These are phyloP conservation scores for Ptychodera flava DNA, from an alignment of 35 echinoderm and acorn worm species.

Conservation along the genomic window DNA sequence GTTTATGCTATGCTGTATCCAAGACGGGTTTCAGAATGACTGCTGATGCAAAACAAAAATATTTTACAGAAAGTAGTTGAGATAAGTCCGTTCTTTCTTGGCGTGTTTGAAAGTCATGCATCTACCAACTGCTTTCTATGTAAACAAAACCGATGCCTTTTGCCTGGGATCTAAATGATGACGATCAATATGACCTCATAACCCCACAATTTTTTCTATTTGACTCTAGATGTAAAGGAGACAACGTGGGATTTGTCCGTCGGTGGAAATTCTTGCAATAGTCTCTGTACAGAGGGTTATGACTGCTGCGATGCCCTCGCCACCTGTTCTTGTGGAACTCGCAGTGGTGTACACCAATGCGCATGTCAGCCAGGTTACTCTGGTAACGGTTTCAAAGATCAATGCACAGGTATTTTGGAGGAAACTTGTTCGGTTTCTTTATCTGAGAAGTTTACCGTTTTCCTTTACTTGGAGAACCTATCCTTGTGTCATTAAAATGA, in stretches of 20 bases:
- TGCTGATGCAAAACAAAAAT: too few species aligned
- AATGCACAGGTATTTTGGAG: conserved; percentile 18
- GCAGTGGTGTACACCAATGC: conserved; percentile 36
- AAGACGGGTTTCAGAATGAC: too few species aligned
- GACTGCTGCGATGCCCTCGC: conserved; percentile 46
- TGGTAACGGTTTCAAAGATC: conserved; percentile 10
- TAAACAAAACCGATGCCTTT: neutral
- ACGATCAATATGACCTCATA: neutral
- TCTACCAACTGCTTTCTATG: too few species aligned
- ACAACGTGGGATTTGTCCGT: conserved; percentile 28
- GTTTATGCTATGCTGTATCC: too few species aligned
- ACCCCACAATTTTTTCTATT: neutral
- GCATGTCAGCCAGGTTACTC: conserved; percentile 47
- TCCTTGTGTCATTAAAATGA: too few species aligned
- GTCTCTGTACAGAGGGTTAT: neutral
- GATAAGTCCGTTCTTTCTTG: too few species aligned
- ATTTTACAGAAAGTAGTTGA: too few species aligned
- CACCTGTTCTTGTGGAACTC: conserved; percentile 45
- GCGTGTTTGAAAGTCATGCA: too few species aligned
- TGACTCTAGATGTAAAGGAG: neutral
- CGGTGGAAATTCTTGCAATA: conserved; percentile 7
- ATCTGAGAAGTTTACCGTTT: too few species aligned
- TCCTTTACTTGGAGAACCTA: too few species aligned
- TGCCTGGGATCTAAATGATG: neutral
- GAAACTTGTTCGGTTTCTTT: too few species aligned